phyloP scores from a whole-genome alignment of 2,888 invertebrate species.

The Micoletzkya japonica region DNA sequence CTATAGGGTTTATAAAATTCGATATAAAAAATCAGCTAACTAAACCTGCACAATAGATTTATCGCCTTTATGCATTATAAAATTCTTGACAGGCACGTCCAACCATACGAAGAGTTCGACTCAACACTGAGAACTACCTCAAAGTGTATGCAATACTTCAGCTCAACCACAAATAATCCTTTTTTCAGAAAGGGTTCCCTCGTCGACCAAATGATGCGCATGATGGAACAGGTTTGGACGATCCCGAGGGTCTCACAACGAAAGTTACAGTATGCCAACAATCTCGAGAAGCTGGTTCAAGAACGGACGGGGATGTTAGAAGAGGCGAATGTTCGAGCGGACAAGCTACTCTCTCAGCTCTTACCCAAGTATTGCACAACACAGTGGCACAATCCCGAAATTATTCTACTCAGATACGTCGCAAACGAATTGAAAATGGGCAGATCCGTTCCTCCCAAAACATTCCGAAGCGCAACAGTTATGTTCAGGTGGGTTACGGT shows the following conservation, averaged over 20 bases:
- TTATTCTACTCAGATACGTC: conserved; percentile 44
- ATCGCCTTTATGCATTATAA: no score
- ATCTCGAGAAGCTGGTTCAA: conserved; percentile 59
- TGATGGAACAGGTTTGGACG: conserved; percentile 43
- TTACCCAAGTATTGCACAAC: conserved; percentile 47
- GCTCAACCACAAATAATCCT: not conserved
- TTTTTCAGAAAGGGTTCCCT: conserved; percentile 44
- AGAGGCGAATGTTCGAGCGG: conserved; percentile 60
- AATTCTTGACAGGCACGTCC: conserved; percentile 50
- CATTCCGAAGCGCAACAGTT: conserved; percentile 53
- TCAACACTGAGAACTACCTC: conserved; percentile 61
- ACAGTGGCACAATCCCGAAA: no score
- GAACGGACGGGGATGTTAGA: conserved; percentile 63
- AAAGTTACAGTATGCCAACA: conserved; percentile 57
- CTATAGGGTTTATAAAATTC: conserved; percentile 13
- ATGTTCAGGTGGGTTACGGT: conserved; percentile 42
- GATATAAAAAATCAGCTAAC: no score
- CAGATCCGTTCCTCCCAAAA: conserved; percentile 55
- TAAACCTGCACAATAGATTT: no score
- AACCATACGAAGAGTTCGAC: conserved; percentile 55
- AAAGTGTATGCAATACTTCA: conserved; percentile 44
- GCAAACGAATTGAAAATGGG: conserved; percentile 60
- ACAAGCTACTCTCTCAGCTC: conserved; percentile 56
- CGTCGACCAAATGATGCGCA: conserved; percentile 62
- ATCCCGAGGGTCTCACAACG: not conserved